Evolutionary conservation across 2,888 invertebrate genomes (phyloP).

Genomic region (Hirtodrosophila alboralis): DNA sequence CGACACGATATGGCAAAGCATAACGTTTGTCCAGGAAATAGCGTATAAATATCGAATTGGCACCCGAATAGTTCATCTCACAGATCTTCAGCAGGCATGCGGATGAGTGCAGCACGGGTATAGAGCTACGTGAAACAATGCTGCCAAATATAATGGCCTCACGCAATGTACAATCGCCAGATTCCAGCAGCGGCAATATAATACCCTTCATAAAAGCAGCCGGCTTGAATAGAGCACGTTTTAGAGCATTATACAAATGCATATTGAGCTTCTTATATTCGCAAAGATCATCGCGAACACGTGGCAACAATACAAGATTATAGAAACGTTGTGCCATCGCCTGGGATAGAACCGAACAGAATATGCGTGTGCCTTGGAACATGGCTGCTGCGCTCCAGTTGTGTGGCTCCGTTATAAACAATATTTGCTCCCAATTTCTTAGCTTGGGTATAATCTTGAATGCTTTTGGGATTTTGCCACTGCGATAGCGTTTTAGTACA

Average conservation of each 20-base stretch:
- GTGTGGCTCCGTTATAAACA: conserved; percentile 95
- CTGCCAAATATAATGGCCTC: conserved; percentile 98
- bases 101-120: conserved; percentile 97
- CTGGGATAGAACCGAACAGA: conserved; percentile 98
- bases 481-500: conserved; percentile 94
- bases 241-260: conserved; percentile 96
- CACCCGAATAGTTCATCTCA: conserved; percentile 98
- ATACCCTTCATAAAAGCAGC: conserved; percentile 99
- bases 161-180: conserved; percentile 96
- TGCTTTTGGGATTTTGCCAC: conserved; percentile 98
- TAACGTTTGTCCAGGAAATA: conserved; percentile 99
- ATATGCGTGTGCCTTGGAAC: conserved; percentile 93
- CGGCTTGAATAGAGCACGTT: conserved; percentile 97
- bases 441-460: conserved; percentile 98
- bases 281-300: conserved; percentile 96
- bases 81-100: conserved; percentile 97
- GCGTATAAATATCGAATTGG: conserved; percentile 96
- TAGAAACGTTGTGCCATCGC: conserved; percentile 98
- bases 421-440: conserved; percentile 96
- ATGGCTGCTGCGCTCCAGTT: conserved; percentile 99
- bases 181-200: conserved; percentile 89
- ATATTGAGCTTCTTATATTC: conserved; percentile 98
- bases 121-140: conserved; percentile 94
- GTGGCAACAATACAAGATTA: conserved; percentile 95
- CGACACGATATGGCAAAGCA: conserved; percentile 96